A percentile compares a stretch with the other conserved stretches of the same genome.
Evolutionary conservation across 2,797 vertebrate genomes (phyloP).

Genomic region (Natrix natrix): DNA sequence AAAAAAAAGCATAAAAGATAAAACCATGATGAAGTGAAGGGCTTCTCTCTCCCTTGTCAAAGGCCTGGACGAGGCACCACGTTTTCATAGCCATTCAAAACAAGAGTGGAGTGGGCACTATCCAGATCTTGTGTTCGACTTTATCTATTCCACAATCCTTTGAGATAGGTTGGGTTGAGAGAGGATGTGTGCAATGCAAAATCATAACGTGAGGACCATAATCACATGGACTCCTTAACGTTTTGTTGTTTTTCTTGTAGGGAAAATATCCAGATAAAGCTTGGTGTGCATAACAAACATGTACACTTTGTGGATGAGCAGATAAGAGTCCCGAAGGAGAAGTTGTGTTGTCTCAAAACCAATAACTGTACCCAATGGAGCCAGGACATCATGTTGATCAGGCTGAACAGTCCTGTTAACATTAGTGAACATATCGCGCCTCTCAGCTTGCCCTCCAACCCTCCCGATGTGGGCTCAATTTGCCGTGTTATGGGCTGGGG

Average conservation of each 20-base stretch:
- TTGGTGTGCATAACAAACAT: neutral
- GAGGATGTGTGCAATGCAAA: neutral
- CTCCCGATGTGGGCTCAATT: fast-evolving
- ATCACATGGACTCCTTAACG: no score
- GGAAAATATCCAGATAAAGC: neutral
- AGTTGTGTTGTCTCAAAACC: neutral
- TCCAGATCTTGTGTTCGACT: neutral
- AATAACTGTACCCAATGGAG: fast-evolving
- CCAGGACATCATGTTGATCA: conserved; percentile 25
- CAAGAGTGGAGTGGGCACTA: neutral
- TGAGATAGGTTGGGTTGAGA: neutral
- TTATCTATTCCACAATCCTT: neutral
- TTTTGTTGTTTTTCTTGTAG: neutral
- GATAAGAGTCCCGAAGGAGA: neutral
- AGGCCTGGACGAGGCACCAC: neutral
- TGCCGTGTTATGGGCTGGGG: conserved; percentile 26
- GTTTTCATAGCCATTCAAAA: neutral
- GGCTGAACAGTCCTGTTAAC: neutral
- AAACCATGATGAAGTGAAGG: neutral
- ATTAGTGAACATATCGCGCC: neutral
- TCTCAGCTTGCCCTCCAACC: fast-evolving
- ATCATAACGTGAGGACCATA: no score
- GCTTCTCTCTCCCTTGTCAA: neutral
- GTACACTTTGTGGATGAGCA: neutral
- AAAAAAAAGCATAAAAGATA: neutral